phyloP scores from a whole-genome alignment of 35 echinoderm and acorn worm genomes.

The Heliocidaris tuberculata region DNA sequence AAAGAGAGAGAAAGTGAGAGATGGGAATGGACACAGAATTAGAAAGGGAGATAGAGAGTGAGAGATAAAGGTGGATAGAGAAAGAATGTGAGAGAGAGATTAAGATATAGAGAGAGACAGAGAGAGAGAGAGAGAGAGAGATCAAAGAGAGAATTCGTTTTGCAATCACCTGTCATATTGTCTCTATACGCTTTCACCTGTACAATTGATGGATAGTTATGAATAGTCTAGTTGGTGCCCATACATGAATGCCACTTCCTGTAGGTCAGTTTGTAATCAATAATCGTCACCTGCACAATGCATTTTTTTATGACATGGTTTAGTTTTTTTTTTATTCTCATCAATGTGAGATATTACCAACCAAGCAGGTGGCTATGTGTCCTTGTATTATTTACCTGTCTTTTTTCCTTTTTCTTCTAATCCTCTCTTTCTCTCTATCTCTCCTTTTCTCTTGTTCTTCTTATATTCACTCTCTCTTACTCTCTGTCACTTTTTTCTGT shows the following conservation, averaged over 20 bases:
- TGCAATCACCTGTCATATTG: not conserved
- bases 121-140: not conserved
- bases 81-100: too few species aligned
- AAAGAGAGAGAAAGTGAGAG: not conserved
- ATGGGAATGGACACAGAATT: not conserved
- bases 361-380: not conserved
- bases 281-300: not conserved
- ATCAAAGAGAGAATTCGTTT: not conserved
- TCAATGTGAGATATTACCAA: not conserved
- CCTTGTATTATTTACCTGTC: too few species aligned
- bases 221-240: not conserved
- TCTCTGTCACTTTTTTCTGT: not conserved
- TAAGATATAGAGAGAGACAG: too few species aligned
- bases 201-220: not conserved
- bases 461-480: not conserved
- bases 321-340: not conserved
- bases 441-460: not conserved
- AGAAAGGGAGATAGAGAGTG: not conserved
- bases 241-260: not conserved
- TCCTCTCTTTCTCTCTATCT: not conserved
- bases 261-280: not conserved
- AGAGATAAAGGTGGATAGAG: not conserved
- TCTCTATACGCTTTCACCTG: not conserved
- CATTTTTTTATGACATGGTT: not conserved
- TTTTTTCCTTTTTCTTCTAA: not conserved